A percentile compares a stretch with the other conserved stretches of the same genome.
These are phyloP conservation scores for Drosophila putrida DNA, from an alignment of 2,888 invertebrate species.

Conservation along the genomic window DNA sequence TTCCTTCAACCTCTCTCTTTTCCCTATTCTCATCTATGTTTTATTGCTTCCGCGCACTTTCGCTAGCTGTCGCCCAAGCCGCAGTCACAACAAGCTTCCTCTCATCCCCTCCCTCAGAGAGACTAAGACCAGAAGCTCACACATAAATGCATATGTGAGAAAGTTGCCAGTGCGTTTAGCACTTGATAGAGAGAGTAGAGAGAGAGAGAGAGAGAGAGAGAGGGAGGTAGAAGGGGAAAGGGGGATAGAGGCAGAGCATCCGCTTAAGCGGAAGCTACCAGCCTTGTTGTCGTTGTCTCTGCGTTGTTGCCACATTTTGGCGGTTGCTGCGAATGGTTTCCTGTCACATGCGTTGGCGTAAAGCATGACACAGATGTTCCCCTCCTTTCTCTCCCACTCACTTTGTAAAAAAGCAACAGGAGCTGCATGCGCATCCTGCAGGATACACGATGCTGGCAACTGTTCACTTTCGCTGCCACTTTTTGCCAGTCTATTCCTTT, in stretches of 20 bases:
- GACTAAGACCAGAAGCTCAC: slow-evolving; percentile 56
- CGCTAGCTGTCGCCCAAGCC: slow-evolving; percentile 40
- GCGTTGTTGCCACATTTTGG: slow-evolving; percentile 76
- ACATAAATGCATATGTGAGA: slow-evolving; percentile 64
- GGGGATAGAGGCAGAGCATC: slow-evolving; percentile 46
- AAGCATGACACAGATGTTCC: slow-evolving; percentile 47
- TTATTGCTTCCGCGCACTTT: slow-evolving; percentile 76
- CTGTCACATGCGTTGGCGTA: slow-evolving; percentile 73
- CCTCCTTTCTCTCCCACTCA: background rate
- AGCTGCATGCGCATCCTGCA: slow-evolving; percentile 62
- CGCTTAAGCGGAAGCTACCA: slow-evolving; percentile 58
- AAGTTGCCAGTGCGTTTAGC: slow-evolving; percentile 74
- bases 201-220: background rate
- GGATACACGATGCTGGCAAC: slow-evolving; percentile 63
- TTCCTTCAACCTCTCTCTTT: slow-evolving; percentile 1
- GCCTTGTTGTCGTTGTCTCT: slow-evolving; percentile 46
- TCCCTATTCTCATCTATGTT: slow-evolving; percentile 54
- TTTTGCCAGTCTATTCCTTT: slow-evolving; percentile 39
- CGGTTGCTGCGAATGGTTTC: slow-evolving; percentile 76
- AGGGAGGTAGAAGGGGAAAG: background rate
- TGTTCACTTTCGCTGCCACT: slow-evolving; percentile 72
- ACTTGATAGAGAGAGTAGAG: slow-evolving; percentile 38
- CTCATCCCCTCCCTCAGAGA: background rate
- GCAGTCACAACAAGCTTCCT: slow-evolving; percentile 9
- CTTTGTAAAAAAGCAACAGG: slow-evolving; percentile 52